Conservation (phyloP, 1,140 invertebrate species). For the Octopus bimaculoides region DNA sequence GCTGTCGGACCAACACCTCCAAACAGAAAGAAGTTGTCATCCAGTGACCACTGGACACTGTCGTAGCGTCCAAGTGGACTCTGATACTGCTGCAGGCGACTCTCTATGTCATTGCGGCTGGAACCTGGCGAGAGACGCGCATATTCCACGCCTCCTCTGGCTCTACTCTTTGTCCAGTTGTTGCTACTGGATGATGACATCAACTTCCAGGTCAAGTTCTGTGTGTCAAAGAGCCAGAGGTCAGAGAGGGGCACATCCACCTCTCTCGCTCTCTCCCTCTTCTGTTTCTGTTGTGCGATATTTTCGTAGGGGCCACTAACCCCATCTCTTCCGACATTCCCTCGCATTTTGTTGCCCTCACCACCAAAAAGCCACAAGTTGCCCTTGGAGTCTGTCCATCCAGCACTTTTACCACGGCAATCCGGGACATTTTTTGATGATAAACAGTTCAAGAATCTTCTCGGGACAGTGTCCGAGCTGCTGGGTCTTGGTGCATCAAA, state of each 20-base stretch:
- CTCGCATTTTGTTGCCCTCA: slow-evolving; percentile 20
- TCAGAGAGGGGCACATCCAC: slow-evolving; percentile 31
- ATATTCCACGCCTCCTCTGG: slow-evolving; percentile 17
- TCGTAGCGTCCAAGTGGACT: slow-evolving; percentile 31
- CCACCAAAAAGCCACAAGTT: slow-evolving; percentile 43
- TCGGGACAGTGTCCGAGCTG: neutral
- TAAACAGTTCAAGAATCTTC: slow-evolving; percentile 19
- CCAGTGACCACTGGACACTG: slow-evolving; percentile 24
- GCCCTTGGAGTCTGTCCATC: slow-evolving; percentile 28
- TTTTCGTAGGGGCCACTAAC: slow-evolving; percentile 7
- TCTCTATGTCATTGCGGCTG: too few relatives aligned
- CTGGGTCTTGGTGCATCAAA: slow-evolving; percentile 6
- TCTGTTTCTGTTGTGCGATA: neutral
- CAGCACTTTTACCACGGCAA: slow-evolving; percentile 26
- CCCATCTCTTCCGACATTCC: neutral
- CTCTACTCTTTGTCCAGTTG: slow-evolving; percentile 19
- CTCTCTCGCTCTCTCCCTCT: neutral
- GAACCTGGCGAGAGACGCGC: neutral
- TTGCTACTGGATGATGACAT: slow-evolving; percentile 26
- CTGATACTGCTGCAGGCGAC: neutral
- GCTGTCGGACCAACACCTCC: slow-evolving; percentile 33
- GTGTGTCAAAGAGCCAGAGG: slow-evolving; percentile 30
- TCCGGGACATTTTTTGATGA: slow-evolving; percentile 20
- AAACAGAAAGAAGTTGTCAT: slow-evolving; percentile 32
- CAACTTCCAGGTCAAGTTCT: slow-evolving; percentile 27